Base-by-base conservation (phyloP, 30 jellyfish, hydroid and myxozoan species). In the Cassiopea andromeda region DNA sequence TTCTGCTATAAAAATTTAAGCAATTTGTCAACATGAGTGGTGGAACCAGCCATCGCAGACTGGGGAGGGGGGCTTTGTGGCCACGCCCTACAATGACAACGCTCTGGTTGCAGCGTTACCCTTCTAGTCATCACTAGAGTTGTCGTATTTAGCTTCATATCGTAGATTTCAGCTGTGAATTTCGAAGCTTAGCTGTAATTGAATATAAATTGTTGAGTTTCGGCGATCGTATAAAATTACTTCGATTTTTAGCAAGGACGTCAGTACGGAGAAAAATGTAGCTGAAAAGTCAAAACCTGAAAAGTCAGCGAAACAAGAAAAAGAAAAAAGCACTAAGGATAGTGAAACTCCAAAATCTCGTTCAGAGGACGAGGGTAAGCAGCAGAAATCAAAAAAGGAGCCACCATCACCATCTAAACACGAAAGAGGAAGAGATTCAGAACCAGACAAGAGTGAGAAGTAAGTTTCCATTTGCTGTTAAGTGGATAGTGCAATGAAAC, bases 271-370 rank as follows among this genome's bases (percentile, higher is more conserved):
- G 74, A 64, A 75, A 46, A 46, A 50, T 82, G 48, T 27, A 1
- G 68, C 76, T n/a, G 84, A 74, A n/a, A 85, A 85, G 18, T 1
- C 8, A 19, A 85, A 85, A 27, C 2, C 87, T 17, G 93, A 85
- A 48, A 85, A 85, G 74, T 12, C 74, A 45, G 0, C 81, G 48
- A 78, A 81, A 14, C 94, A 78, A 2, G 94, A 87, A 57, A 75
- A 47, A 50, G 60, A 58, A 12, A 27, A 27, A 27, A 27, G 0
- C 38, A 77, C 73, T 1, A 81, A 78, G 48, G 94, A 87, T 1
- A 81, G 61, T 38, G 94, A 87, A 43, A 18, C 90, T 1, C 58
- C 94, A 9, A 87, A 78, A 78, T 78, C 94, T 87, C 94, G 94
- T 7, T 78, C 90, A 45, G 94, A 87, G 19, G 94, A 87, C 67